phyloP scores from a whole-genome alignment of 2,888 invertebrate species.

The Heteromurus nitidus region DNA sequence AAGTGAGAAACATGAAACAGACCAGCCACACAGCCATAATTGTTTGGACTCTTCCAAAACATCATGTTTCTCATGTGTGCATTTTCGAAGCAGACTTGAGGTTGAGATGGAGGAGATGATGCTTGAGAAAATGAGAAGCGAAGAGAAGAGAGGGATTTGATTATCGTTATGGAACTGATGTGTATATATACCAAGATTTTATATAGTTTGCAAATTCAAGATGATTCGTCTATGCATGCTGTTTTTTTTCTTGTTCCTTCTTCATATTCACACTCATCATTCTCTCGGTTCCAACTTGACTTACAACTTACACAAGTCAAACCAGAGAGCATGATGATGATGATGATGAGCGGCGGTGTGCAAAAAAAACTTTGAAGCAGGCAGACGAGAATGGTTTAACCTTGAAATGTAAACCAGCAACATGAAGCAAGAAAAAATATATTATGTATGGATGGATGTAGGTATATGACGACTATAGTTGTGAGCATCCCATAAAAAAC shows the following conservation, averaged over 20 bases:
- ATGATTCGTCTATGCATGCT: no score
- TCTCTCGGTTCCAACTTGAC: neutral
- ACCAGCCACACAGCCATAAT: no score
- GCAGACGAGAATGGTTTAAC: conserved; percentile 26
- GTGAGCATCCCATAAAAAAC: neutral
- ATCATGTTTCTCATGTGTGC: neutral
- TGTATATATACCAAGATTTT: neutral
- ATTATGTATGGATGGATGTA: no score
- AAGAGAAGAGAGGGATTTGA: no score
- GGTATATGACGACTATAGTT: neutral
- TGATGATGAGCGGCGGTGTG: neutral
- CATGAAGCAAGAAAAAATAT: no score
- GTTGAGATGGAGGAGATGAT: neutral
- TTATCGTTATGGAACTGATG: neutral
- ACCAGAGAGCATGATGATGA: neutral
- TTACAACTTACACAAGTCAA: neutral
- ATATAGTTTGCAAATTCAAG: no score
- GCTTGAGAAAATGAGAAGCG: no score
- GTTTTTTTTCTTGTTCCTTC: neutral
- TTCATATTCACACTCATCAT: neutral
- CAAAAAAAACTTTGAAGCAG: neutral
- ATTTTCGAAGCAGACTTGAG: neutral
- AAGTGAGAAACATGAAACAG: neutral
- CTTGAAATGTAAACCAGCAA: conserved; percentile 21
- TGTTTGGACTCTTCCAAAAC: no score